phyloP scores from a whole-genome alignment of 1,140 invertebrate genomes.

The Anastatus disparis region DNA sequence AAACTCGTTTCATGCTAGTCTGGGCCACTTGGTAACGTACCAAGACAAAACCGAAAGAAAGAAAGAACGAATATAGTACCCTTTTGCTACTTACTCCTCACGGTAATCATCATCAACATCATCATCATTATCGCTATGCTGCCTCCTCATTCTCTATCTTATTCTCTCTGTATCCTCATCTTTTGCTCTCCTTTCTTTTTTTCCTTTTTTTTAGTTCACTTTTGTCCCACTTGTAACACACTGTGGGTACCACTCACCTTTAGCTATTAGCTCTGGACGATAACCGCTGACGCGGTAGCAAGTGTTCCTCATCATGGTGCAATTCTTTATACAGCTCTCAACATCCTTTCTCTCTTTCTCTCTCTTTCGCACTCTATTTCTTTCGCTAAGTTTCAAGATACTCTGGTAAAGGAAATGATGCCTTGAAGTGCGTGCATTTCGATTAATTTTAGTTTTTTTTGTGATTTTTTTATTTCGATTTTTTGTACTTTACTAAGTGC shows the following conservation, averaged over 20 bases:
- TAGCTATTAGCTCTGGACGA: conserved; percentile 54
- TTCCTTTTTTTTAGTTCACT: too few species aligned
- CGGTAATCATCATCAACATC: conserved; percentile 63
- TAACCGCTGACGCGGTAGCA: conserved; percentile 52
- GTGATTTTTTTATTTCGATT: too few species aligned
- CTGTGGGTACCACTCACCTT: conserved; percentile 47
- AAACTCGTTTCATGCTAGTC: neutral
- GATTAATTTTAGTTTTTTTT: neutral
- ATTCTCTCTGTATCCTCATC: conserved; percentile 36
- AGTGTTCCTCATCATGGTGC: conserved; percentile 48
- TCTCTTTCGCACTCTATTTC: neutral
- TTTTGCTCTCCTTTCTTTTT: conserved; percentile 41
- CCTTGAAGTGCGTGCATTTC: neutral
- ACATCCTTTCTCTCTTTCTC: neutral
- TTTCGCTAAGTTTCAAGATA: neutral
- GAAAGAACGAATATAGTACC: conserved; percentile 41
- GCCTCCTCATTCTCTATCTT: conserved; percentile 44
- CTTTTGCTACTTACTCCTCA: neutral
- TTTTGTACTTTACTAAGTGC: too few species aligned
- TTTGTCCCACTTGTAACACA: conserved; percentile 49
- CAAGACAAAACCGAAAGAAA: conserved; percentile 49
- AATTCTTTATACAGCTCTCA: conserved; percentile 25
- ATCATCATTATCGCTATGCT: conserved; percentile 63
- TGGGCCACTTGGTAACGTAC: conserved; percentile 25
- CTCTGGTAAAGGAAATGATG: neutral